Evolutionary conservation across 2,797 vertebrate genomes (phyloP).

Genomic region (Pipistrellus nathusii): DNA sequence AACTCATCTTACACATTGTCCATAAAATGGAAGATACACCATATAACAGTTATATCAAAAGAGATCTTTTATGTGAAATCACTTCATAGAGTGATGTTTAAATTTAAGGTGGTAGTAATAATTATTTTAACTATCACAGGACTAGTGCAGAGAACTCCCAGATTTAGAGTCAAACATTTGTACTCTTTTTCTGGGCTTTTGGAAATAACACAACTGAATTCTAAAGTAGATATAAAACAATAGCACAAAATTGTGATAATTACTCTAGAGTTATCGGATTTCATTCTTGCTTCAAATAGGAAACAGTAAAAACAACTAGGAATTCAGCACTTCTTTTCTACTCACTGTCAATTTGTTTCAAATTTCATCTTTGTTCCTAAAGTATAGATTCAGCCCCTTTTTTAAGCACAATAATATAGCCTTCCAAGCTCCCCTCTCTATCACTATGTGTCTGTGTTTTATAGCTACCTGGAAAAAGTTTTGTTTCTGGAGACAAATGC

Average conservation of each 20-base stretch:
- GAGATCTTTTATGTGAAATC: slow-evolving; percentile 60
- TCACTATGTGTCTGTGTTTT: slow-evolving; percentile 43
- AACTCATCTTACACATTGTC: slow-evolving; percentile 65
- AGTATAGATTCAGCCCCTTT: background rate
- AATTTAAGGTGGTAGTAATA: background rate
- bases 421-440: slow-evolving; percentile 47
- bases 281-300: background rate
- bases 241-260: background rate
- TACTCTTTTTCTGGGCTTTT: background rate
- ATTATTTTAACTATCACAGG: background rate
- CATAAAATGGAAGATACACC: slow-evolving; percentile 56
- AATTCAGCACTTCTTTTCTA: slow-evolving; percentile 6
- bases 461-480: slow-evolving; percentile 55
- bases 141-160: background rate
- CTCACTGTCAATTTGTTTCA: background rate
- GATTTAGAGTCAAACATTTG: background rate
- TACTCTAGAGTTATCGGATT: background rate
- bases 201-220: background rate
- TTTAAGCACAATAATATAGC: background rate
- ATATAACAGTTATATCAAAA: slow-evolving; percentile 23
- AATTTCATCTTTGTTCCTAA: background rate
- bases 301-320: background rate
- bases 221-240: background rate
- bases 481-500: slow-evolving; percentile 56
- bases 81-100: background rate